Percentiles rank a stretch among this genome's conserved stretches.
Evolutionary conservation across 2,797 vertebrate species (phyloP).

Genomic region (Malacoraja senta): DNA sequence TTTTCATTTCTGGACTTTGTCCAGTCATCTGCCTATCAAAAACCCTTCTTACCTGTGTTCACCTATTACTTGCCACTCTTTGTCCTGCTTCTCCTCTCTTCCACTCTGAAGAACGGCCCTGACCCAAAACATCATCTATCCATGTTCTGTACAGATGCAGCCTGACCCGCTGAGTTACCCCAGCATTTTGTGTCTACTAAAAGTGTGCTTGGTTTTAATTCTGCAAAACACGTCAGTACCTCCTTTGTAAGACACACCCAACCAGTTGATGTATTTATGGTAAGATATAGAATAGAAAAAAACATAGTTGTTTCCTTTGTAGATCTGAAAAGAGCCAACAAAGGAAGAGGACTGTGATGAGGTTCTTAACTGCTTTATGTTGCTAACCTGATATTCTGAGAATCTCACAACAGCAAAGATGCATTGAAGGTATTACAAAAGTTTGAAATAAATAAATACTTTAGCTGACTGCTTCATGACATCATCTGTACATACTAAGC

Average conservation of each 20-base stretch:
- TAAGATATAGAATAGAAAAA: background rate
- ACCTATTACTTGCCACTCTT: too few species aligned
- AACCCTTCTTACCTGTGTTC: too few species aligned
- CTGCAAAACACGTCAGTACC: too few species aligned
- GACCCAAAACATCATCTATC: too few species aligned
- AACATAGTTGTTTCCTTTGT: background rate
- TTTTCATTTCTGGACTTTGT: too few species aligned
- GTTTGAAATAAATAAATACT: background rate
- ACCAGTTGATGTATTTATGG: background rate
- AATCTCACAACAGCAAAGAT: background rate
- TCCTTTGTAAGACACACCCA: background rate
- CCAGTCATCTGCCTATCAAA: too few species aligned
- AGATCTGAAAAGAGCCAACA: background rate
- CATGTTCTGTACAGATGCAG: too few species aligned
- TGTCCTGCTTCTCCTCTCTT: too few species aligned
- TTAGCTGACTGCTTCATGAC: background rate
- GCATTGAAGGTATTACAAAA: background rate
- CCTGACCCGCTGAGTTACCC: too few species aligned
- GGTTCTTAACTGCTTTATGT: background rate
- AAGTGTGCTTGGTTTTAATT: background rate
- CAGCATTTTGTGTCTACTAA: too few species aligned
- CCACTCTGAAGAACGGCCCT: too few species aligned
- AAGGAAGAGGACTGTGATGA: background rate
- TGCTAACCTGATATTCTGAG: conserved; percentile 27
- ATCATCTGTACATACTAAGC: background rate